Base-by-base conservation (phyloP, 2,797 vertebrate genomes). In the Cynodonichthys magdalenae region DNA sequence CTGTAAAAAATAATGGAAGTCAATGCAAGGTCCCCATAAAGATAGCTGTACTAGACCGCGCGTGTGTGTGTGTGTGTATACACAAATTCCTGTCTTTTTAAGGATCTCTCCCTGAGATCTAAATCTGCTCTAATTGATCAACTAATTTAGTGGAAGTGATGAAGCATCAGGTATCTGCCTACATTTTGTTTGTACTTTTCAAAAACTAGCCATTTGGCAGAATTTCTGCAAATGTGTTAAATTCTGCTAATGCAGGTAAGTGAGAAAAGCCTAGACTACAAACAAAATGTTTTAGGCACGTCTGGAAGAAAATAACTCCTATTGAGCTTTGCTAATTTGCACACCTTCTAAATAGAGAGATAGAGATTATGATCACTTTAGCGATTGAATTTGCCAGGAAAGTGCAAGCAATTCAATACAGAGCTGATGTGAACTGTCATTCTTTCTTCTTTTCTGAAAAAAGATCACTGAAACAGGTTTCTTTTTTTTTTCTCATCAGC, bases 321-420 rank as follows among this genome's bases (percentile, higher is more conserved):
- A 12, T 12, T 24, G 10, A 18, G 18, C 12, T 55, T 27, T 42
- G 39, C 14, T 15, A 34, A 39, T 27, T 11, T 54, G 31, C 12
- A 19, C 47, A 27, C 14, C 10, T 49, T 27, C 5, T 14, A 27
- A 53, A 53, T 19, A 12, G n/a, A 44, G 29, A 46, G 11, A 8
- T 29, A 29, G 29, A 34, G 9, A 45, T 31, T 45, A n/a, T 19
- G 29, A 47, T 18, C 15, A 34, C 6, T 34, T 47, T 36, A 34
- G 47, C 11, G 17, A 27, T 48, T 66, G 39, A 28, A 52, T 72
- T 52, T 63, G 29, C 53, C 51, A 66, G 31, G 34, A 58, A 73
- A 51, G 51, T 58, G 70, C n/a, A 39, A 71, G 71, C 66, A 65
- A 72, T 48, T 56, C 27, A 57, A 65, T 62, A 66, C 49, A 59